These are phyloP conservation scores for Tholera decimalis DNA, from an alignment of 2,888 invertebrate genomes.

Conservation along the genomic window DNA sequence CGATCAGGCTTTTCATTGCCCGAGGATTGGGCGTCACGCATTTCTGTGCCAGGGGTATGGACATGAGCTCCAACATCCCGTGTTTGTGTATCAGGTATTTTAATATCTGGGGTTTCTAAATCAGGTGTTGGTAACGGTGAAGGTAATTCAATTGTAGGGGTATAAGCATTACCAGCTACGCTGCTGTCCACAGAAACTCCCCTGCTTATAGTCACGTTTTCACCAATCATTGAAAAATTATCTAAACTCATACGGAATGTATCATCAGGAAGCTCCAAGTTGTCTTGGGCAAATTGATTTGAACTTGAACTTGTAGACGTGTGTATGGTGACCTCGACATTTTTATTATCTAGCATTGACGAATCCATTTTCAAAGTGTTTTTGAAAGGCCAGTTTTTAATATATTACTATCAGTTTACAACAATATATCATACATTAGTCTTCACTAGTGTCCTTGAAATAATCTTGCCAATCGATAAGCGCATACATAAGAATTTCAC, in stretches of 20 bases:
- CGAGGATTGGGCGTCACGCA: constrained; percentile 4
- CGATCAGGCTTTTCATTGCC: constrained; percentile 31
- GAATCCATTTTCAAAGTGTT: constrained; percentile 76
- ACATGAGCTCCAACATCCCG: constrained; percentile 48
- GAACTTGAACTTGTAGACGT: constrained; percentile 74
- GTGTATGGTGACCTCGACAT: constrained; percentile 65
- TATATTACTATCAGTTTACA: constrained; percentile 45
- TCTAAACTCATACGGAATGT: constrained; percentile 86
- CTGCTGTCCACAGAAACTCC: constrained; percentile 74
- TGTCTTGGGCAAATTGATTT: constrained; percentile 81
- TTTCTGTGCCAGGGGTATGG: constrained; percentile 1
- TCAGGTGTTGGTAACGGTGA: constrained; percentile 57
- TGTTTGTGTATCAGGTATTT: background rate
- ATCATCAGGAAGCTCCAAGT: constrained; percentile 82
- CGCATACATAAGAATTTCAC: constrained; percentile 83
- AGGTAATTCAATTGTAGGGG: constrained; percentile 64
- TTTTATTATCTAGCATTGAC: constrained; percentile 69
- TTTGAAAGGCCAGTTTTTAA: constrained; percentile 42
- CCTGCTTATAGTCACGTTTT: constrained; percentile 84
- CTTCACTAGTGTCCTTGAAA: constrained; percentile 82
- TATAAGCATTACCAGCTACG: constrained; percentile 59
- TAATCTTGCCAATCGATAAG: constrained; percentile 89
- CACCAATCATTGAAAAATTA: constrained; percentile 82
- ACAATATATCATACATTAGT: constrained; percentile 67
- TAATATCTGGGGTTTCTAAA: constrained; percentile 18